Percentiles rank a stretch among this genome's conserved stretches.
Evolutionary conservation across 2,888 invertebrate species (phyloP).

Genomic region (Dioctria rufipes): DNA sequence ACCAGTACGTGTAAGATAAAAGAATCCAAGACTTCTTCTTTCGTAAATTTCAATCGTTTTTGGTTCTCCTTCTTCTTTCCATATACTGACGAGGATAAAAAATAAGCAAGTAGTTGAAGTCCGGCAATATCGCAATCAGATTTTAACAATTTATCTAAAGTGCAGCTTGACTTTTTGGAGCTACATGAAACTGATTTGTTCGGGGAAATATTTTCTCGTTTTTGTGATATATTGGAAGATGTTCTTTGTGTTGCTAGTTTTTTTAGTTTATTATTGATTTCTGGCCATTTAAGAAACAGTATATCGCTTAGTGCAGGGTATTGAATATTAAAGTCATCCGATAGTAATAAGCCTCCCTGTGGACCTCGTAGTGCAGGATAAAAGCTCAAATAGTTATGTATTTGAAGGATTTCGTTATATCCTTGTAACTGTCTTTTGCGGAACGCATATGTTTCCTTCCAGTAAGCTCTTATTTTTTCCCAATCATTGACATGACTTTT

Average conservation of each 20-base stretch:
- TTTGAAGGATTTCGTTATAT: constrained; percentile 4
- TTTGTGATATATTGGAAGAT: no score
- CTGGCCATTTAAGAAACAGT: constrained; percentile 28
- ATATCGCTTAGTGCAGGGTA: constrained; percentile 21
- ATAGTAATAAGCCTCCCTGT: constrained; percentile 8
- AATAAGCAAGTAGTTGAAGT: constrained; percentile 9
- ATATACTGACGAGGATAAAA: constrained; percentile 22
- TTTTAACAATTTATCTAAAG: neutral
- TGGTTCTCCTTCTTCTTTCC: constrained; percentile 8
- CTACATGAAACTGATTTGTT: neutral
- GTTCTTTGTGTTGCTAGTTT: constrained; percentile 1
- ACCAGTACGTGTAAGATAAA: constrained; percentile 24
- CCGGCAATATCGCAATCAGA: neutral
- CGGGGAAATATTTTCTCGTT: neutral
- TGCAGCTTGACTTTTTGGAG: neutral
- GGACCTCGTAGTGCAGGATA: constrained; percentile 19
- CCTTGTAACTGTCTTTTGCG: neutral
- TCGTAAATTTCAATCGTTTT: constrained; percentile 12
- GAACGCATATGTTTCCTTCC: constrained; percentile 8
- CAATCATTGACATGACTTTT: no score
- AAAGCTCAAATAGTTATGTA: neutral
- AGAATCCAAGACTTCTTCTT: constrained; percentile 20
- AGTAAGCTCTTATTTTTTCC: constrained; percentile 20
- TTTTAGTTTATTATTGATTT: constrained; percentile 13
- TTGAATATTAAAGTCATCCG: constrained; percentile 8